A percentile compares a stretch with the other conserved stretches of the same genome.
These are phyloP conservation scores for Embiotoca jacksoni DNA, from an alignment of 2,113 vertebrate species.

Conservation along the genomic window DNA sequence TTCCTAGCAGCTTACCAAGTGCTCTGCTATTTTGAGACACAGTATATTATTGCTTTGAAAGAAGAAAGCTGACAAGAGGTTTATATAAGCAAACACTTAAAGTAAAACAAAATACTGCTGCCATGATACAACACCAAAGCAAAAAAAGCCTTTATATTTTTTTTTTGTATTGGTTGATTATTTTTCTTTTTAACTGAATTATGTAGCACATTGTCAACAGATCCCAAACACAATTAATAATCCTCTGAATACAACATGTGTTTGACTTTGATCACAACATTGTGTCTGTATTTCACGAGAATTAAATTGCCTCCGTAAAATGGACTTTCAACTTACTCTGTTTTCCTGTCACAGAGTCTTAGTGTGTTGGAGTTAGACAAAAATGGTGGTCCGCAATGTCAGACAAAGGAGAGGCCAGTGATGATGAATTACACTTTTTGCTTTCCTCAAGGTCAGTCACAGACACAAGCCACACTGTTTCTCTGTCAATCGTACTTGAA, in stretches of 20 bases:
- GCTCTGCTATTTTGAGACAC: neutral
- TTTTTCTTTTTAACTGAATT: neutral
- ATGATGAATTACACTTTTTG: slow-evolving; percentile 10
- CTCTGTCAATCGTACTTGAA: neutral
- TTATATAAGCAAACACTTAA: neutral
- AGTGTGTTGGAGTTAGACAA: neutral
- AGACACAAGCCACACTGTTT: neutral
- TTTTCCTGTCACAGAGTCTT: no score
- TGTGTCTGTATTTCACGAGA: neutral
- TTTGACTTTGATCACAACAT: neutral
- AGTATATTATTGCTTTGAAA: neutral
- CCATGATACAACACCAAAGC: neutral
- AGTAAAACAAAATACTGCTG: no score
- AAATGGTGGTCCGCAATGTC: neutral
- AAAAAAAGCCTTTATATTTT: neutral
- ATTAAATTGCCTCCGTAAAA: neutral
- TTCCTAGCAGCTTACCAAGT: slow-evolving; percentile 1
- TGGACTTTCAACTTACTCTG: neutral
- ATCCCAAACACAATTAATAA: neutral
- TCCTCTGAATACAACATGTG: neutral
- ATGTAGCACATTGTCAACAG: neutral
- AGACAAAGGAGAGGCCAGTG: neutral
- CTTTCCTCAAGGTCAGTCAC: neutral
- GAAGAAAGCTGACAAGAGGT: neutral
- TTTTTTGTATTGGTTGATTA: neutral